These are phyloP conservation scores for Clarias laeviceps DNA, from an alignment of 2,797 vertebrate species.

Conservation along the genomic window DNA sequence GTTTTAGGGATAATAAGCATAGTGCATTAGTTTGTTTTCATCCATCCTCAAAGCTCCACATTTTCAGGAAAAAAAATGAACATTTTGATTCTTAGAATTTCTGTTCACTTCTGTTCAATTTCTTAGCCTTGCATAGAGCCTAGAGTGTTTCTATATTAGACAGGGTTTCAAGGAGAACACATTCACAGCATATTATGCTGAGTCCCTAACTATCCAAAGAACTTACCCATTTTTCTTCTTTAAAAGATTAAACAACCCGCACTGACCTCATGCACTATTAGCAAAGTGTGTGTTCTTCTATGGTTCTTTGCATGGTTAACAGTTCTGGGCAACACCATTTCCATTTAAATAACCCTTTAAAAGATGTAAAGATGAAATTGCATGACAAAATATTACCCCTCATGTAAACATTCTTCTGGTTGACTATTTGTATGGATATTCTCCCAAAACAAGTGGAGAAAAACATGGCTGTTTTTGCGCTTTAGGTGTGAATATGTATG, in stretches of 20 bases:
- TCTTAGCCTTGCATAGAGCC: not conserved
- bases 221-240: not conserved
- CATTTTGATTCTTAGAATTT: not conserved
- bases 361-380: not conserved
- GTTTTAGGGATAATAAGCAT: conserved; percentile 48
- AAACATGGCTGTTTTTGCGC: not conserved
- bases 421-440: not conserved
- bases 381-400: not conserved
- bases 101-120: not conserved
- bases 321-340: not conserved
- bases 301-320: not conserved
- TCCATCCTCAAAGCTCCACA: conserved; percentile 25
- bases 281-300: not conserved
- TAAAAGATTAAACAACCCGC: not conserved
- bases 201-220: not conserved
- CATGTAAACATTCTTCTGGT: too few species aligned
- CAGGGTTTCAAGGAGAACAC: not conserved
- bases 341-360: not conserved
- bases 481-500: not conserved
- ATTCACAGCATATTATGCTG: not conserved
- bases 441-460: too few species aligned
- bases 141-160: not conserved
- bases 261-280: not conserved
- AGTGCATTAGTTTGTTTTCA: conserved; percentile 52
- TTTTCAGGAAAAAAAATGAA: not conserved